These are phyloP conservation scores for Drosophila ercepeae DNA, from an alignment of 1,140 invertebrate genomes.

Conservation along the genomic window DNA sequence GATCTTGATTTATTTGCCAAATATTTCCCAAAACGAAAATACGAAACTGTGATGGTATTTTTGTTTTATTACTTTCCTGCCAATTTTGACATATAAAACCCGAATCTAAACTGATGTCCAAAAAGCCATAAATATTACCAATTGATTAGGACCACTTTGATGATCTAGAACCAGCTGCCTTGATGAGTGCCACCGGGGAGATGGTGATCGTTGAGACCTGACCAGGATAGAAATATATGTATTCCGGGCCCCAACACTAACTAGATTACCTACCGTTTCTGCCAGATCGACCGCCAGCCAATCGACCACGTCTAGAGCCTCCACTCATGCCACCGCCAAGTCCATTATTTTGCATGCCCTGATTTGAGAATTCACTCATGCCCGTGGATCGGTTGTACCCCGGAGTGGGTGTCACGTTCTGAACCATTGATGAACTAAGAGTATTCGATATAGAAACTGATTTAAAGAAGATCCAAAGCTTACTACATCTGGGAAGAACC, in stretches of 20 bases:
- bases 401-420: not conserved
- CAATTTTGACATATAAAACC: constrained; percentile 1
- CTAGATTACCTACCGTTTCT: constrained; percentile 29
- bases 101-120: not conserved
- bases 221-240: not conserved
- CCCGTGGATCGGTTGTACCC: constrained; percentile 3
- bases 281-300: constrained; percentile 20
- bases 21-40: constrained; percentile 16
- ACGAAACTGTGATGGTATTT: not conserved
- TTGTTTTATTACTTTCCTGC: not conserved
- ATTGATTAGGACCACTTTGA: not conserved
- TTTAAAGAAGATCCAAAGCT: not conserved
- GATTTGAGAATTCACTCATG: not conserved
- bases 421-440: not conserved
- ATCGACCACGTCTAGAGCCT: not conserved
- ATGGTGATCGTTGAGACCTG: constrained; percentile 36
- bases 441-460: not conserved
- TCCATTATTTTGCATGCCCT: constrained; percentile 17
- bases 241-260: not conserved
- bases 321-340: constrained; percentile 2
- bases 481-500: constrained; percentile 2
- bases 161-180: constrained; percentile 19
- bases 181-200: not conserved
- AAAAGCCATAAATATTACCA: not conserved
- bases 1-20: constrained; percentile 18